These are phyloP conservation scores for Coleophora deauratella DNA, from an alignment of 2,888 invertebrate genomes.

Conservation along the genomic window DNA sequence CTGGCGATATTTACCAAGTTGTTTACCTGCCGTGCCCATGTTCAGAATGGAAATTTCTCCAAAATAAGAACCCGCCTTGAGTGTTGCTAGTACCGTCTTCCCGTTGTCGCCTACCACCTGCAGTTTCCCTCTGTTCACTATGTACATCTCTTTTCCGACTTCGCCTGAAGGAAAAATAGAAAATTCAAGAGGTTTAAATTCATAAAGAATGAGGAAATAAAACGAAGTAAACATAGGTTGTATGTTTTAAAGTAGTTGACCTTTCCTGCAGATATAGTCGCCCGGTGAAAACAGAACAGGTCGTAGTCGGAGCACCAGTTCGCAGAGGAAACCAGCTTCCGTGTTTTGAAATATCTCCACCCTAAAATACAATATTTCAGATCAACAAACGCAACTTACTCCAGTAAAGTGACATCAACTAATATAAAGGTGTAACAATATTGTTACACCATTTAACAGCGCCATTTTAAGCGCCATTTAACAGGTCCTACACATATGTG, in stretches of 20 bases:
- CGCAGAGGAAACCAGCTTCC: conserved; percentile 98
- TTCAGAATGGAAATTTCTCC: conserved; percentile 99
- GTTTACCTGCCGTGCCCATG: conserved; percentile 99
- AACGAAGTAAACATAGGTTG: too few relatives aligned
- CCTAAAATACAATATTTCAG: conserved; percentile 44
- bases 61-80: conserved; percentile 99
- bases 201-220: too few relatives aligned
- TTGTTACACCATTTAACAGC: too few relatives aligned
- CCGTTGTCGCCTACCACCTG: conserved; percentile 97
- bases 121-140: conserved; percentile 96
- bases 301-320: conserved; percentile 93
- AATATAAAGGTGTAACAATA: too few relatives aligned
- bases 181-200: too few relatives aligned
- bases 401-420: too few relatives aligned
- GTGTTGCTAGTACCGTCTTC: conserved; percentile 95
- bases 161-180: conserved; percentile 84
- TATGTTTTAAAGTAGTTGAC: conserved; percentile 54
- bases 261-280: conserved; percentile 99
- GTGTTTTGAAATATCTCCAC: conserved; percentile 99
- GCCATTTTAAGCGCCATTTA: too few relatives aligned
- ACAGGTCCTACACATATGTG: too few relatives aligned
- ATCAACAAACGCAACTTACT: too few relatives aligned
- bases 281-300: conserved; percentile 98
- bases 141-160: conserved; percentile 99
- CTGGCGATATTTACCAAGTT: conserved; percentile 92